phyloP scores from a whole-genome alignment of 1,140 invertebrate species.

The Anagrus nilaparvatae region DNA sequence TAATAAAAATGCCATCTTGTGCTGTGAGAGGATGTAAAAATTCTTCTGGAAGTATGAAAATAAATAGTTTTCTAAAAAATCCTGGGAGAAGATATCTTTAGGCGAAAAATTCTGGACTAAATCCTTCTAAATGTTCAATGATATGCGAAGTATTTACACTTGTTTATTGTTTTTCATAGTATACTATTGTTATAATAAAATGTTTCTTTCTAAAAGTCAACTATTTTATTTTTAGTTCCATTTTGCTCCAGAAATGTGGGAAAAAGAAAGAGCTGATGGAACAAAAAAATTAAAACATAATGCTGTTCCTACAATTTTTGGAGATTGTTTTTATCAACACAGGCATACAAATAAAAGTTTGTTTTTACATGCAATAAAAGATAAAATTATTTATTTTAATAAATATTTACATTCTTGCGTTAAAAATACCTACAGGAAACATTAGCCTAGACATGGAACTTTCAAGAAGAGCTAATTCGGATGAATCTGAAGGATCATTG shows the following conservation, averaged over 20 bases:
- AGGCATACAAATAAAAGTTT: too few species aligned
- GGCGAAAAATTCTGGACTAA: conserved; percentile 4
- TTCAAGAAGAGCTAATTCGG: too few species aligned
- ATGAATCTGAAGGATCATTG: too few species aligned
- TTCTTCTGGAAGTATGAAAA: conserved; percentile 3
- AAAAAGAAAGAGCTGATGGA: conserved; percentile 15
- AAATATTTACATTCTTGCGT: too few species aligned
- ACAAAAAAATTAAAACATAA: conserved; percentile 12
- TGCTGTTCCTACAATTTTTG: conserved; percentile 14
- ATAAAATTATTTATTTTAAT: too few species aligned
- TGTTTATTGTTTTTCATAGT: background rate
- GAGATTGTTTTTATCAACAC: too few species aligned
- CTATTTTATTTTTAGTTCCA: conserved; percentile 7
- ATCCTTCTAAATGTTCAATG: background rate
- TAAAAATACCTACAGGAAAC: too few species aligned
- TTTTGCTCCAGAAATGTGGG: conserved; percentile 13
- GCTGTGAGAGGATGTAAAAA: background rate
- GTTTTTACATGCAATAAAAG: too few species aligned
- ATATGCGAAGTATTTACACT: conserved; percentile 4
- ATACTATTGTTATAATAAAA: background rate
- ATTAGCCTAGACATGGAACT: too few species aligned
- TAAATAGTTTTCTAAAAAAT: conserved; percentile 9
- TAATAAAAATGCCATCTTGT: conserved; percentile 6
- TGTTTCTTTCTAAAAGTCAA: background rate
- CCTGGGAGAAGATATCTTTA: background rate